Evolutionary conservation across 2,797 vertebrate genomes (phyloP).

Genomic region (Syngnathus rostellatus): DNA sequence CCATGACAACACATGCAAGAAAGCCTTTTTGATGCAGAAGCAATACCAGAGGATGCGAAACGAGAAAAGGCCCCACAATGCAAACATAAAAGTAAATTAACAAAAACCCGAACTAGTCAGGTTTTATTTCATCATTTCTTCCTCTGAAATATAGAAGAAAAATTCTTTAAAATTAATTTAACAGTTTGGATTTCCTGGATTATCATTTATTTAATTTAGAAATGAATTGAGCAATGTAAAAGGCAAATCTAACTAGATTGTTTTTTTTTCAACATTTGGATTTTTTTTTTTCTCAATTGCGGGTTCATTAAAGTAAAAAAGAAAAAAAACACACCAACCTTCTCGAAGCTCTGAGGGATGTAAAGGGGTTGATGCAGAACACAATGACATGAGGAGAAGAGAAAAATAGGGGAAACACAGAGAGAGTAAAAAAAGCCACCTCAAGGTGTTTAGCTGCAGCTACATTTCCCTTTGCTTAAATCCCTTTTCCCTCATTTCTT

Average conservation of each 20-base stretch:
- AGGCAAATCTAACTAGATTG: constrained; percentile 60
- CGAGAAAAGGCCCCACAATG: constrained; percentile 97
- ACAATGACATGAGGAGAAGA: constrained; percentile 99
- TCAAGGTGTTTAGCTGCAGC: constrained; percentile 93
- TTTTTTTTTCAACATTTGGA: constrained; percentile 67
- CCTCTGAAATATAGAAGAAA: constrained; percentile 61
- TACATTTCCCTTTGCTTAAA: constrained; percentile 76
- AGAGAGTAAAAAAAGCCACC: constrained; percentile 99
- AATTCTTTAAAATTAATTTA: constrained; percentile 66
- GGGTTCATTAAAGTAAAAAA: constrained; percentile 99
- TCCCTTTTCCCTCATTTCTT: constrained; percentile 47
- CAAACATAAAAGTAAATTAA: constrained; percentile 82
- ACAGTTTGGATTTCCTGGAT: constrained; percentile 60
- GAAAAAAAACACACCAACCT: constrained; percentile 99
- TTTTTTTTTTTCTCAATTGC: constrained; percentile 75
- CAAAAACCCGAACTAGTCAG: constrained; percentile 74
- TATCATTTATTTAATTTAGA: constrained; percentile 63
- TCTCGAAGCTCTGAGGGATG: constrained; percentile 99
- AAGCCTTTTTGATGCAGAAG: constrained; percentile 81
- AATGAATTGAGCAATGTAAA: constrained; percentile 60
- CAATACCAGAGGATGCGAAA: constrained; percentile 96
- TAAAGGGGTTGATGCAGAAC: constrained; percentile 99
- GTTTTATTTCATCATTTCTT: constrained; percentile 79
- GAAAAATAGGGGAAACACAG: constrained; percentile 99
- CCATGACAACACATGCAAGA: constrained; percentile 90